These are phyloP conservation scores for Anabacerthia variegaticeps DNA, from an alignment of 2,797 vertebrate genomes.

Conservation along the genomic window DNA sequence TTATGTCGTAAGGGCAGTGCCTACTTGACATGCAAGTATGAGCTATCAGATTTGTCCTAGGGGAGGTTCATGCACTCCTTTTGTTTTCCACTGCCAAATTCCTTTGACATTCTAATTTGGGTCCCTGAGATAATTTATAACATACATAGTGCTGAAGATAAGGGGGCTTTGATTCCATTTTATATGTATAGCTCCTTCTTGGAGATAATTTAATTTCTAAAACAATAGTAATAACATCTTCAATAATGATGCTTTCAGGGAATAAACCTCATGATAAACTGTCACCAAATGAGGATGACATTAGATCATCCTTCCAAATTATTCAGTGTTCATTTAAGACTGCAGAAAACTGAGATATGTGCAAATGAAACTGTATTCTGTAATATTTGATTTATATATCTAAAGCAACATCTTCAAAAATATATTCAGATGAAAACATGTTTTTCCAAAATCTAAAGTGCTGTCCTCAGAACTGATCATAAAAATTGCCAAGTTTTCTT, in stretches of 20 bases:
- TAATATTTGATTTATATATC: not conserved
- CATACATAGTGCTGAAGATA: constrained; percentile 13
- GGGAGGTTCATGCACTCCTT: not conserved
- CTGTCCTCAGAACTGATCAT: not conserved
- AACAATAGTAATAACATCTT: not conserved
- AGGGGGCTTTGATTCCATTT: not conserved
- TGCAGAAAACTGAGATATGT: not conserved
- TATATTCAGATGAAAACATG: not conserved
- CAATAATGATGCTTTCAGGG: constrained; percentile 6
- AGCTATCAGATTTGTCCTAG: constrained; percentile 19
- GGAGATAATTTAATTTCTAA: constrained; percentile 41
- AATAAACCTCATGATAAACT: constrained; percentile 8
- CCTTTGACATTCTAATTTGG: constrained; percentile 25
- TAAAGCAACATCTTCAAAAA: not conserved
- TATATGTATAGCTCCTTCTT: not conserved
- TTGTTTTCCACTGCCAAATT: constrained; percentile 18
- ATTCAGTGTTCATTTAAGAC: not conserved
- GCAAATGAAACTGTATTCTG: not conserved
- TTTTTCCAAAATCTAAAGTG: not conserved
- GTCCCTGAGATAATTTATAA: constrained; percentile 21
- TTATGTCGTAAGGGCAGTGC: not conserved
- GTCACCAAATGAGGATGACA: not conserved
- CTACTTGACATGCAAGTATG: not conserved
- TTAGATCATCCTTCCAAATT: not conserved
- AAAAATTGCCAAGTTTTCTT: not conserved